Evolutionary conservation across 2,113 vertebrate genomes (phyloP).

Genomic region (Rhodinocichla rosea): DNA sequence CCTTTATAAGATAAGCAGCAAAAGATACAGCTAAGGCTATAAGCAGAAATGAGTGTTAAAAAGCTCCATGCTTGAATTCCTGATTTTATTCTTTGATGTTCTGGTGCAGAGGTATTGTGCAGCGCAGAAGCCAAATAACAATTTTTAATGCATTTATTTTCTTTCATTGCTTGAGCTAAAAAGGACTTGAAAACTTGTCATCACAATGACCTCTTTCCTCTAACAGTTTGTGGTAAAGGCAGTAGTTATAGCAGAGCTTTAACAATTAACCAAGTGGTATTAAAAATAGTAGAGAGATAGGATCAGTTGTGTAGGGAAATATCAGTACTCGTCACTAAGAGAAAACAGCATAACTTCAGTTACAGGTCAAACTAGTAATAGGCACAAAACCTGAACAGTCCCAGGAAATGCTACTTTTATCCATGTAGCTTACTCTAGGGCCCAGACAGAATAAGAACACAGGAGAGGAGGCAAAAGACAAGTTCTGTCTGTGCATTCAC

Average conservation of each 20-base stretch:
- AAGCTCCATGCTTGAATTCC: background rate
- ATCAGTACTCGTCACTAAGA: background rate
- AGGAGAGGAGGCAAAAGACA: background rate
- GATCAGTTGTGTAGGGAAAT: background rate
- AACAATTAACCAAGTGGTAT: background rate
- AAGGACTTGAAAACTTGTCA: background rate
- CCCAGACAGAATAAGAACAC: background rate
- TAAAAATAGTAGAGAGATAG: background rate
- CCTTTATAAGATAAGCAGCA: background rate
- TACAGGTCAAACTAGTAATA: background rate
- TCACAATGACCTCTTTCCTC: background rate
- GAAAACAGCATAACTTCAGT: background rate
- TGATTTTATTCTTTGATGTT: background rate
- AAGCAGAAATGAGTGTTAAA: background rate
- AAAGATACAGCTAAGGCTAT: background rate
- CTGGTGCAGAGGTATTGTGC: background rate
- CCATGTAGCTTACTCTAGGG: background rate
- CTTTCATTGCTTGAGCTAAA: background rate
- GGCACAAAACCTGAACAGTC: background rate
- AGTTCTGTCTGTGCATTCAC: background rate
- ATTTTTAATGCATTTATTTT: background rate
- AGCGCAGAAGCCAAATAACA: background rate
- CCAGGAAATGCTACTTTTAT: background rate
- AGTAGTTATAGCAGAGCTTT: background rate
- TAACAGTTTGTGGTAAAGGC: background rate